These are phyloP conservation scores for Acipenser transmontanus DNA, from an alignment of 2,797 vertebrate genomes.

Conservation along the genomic window DNA sequence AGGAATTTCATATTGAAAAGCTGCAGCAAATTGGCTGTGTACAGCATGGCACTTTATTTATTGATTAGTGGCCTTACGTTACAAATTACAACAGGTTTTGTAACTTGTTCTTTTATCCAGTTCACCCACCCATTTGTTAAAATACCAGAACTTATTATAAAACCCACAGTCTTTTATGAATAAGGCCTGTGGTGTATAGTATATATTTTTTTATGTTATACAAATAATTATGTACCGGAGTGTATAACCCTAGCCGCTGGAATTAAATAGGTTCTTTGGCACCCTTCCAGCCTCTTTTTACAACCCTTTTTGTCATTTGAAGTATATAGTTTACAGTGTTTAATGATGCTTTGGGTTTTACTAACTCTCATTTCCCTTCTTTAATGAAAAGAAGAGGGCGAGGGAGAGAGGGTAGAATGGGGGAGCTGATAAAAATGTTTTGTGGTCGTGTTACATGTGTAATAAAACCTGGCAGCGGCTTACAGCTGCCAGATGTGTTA, in stretches of 20 bases:
- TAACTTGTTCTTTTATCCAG: no score
- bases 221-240: constrained; percentile 48
- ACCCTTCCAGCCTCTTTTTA: constrained; percentile 48
- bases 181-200: constrained; percentile 36
- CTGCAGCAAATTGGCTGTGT: no score
- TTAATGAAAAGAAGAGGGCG: constrained; percentile 49
- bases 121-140: no score
- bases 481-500: constrained; percentile 3
- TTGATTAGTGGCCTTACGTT: no score
- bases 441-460: constrained; percentile 45
- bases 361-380: constrained; percentile 49
- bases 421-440: constrained; percentile 43
- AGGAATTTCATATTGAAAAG: no score
- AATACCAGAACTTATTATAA: no score
- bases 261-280: constrained; percentile 62
- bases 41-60: no score
- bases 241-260: constrained; percentile 47
- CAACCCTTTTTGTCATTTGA: constrained; percentile 49
- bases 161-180: constrained; percentile 46
- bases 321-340: constrained; percentile 56
- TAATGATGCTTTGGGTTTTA: constrained; percentile 63
- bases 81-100: no score
- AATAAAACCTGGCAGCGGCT: constrained; percentile 26
- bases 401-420: constrained; percentile 36
- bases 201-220: constrained; percentile 17